Conservation (phyloP, 2,113 vertebrate species). For the Stomatorhinus ivindoensis region DNA sequence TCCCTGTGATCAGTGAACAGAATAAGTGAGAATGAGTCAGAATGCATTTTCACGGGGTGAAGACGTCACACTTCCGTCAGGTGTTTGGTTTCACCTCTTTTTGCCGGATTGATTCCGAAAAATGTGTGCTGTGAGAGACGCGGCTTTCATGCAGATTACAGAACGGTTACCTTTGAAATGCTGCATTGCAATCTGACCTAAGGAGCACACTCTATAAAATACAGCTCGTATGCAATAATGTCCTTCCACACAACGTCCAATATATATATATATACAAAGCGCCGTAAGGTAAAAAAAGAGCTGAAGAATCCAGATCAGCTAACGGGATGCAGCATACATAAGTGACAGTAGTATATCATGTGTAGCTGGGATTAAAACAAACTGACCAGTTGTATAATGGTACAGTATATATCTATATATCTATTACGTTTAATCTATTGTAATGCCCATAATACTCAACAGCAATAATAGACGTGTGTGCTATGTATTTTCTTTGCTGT, state of each 20-base stretch:
- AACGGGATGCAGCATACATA: not conserved
- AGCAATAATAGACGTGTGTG: not conserved
- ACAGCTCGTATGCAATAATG: not conserved
- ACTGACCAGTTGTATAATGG: not conserved
- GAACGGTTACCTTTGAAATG: slow-evolving; percentile 26
- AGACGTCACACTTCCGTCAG: not conserved
- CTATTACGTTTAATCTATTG: too few species aligned
- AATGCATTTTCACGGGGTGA: not conserved
- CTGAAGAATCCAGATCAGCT: not conserved
- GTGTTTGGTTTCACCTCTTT: not conserved
- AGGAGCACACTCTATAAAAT: slow-evolving; percentile 17
- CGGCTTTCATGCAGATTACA: slow-evolving; percentile 11
- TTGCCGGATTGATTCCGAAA: slow-evolving; percentile 27
- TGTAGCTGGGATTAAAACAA: not conserved
- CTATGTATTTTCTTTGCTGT: too few species aligned
- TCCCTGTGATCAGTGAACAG: not conserved
- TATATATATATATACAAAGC: not conserved
- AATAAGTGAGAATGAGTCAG: not conserved
- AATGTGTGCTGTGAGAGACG: slow-evolving; percentile 18
- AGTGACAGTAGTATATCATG: not conserved
- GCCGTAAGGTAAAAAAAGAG: not conserved
- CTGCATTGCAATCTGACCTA: slow-evolving; percentile 15
- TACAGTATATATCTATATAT: not conserved
- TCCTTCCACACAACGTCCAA: not conserved
- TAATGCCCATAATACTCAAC: not conserved